Percentiles rank a stretch among this genome's conserved stretches.
Evolutionary conservation across 2,113 vertebrate species (phyloP).

Genomic region (Bujurquina vittata): DNA sequence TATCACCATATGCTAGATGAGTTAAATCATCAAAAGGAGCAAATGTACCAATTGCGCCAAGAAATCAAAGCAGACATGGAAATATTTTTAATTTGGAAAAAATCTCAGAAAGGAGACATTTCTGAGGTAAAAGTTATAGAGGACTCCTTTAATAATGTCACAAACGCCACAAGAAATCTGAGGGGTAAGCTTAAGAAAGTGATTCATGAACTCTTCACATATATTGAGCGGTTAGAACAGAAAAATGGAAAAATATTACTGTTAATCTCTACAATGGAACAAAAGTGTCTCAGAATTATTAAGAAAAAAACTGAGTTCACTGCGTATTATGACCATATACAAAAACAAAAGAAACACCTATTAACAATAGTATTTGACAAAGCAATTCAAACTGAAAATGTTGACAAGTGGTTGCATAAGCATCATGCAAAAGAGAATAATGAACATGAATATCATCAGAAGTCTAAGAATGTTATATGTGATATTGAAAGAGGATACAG

Average conservation of each 20-base stretch:
- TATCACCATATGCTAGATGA: background rate
- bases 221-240: background rate
- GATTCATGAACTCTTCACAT: background rate
- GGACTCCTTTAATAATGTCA: background rate
- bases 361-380: background rate
- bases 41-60: background rate
- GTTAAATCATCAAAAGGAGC: background rate
- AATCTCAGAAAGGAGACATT: background rate
- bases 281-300: slow-evolving; percentile 1
- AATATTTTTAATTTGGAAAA: background rate
- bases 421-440: background rate
- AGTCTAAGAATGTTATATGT: background rate
- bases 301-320: background rate
- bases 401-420: background rate
- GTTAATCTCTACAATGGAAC: background rate
- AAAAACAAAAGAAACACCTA: background rate
- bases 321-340: background rate
- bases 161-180: background rate
- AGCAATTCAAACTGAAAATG: slow-evolving; percentile 26
- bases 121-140: background rate
- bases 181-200: background rate
- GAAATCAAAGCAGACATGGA: background rate
- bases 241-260: background rate
- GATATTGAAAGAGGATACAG: background rate
- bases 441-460: background rate